Evolutionary conservation across 2,113 vertebrate species (phyloP).

Genomic region (Dasyornis broadbenti): DNA sequence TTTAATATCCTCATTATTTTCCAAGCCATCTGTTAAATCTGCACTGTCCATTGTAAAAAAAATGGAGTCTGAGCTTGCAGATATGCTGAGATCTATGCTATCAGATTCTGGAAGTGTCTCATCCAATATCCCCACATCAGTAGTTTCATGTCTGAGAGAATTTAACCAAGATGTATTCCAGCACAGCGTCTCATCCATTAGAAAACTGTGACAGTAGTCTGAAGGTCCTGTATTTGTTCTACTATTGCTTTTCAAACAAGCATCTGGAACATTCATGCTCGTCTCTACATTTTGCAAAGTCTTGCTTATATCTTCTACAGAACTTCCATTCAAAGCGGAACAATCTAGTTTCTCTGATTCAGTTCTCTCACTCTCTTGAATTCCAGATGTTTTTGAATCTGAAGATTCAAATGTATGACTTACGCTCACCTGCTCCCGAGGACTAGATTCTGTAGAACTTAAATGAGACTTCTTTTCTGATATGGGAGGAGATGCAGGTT

Average conservation of each 20-base stretch:
- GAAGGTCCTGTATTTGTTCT: not conserved
- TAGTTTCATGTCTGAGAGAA: not conserved
- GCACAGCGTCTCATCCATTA: not conserved
- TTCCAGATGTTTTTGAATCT: not conserved
- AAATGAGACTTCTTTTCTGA: not conserved
- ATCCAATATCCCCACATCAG: slow-evolving; percentile 22
- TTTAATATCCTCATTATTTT: not conserved
- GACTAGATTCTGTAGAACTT: not conserved
- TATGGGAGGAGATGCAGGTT: not conserved
- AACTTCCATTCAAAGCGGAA: not conserved
- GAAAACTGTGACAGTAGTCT: not conserved
- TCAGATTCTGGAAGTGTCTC: slow-evolving; percentile 62
- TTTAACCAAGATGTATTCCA: not conserved
- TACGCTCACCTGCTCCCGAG: not conserved
- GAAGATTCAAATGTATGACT: not conserved
- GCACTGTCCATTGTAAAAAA: not conserved
- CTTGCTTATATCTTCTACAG: not conserved
- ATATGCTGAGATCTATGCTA: not conserved
- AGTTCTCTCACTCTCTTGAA: not conserved
- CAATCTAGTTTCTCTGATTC: not conserved
- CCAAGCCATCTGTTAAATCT: not conserved
- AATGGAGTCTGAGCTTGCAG: not conserved
- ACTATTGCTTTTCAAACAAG: not conserved
- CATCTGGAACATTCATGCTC: not conserved
- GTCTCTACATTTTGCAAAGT: not conserved